Percentiles rank a stretch among this genome's conserved stretches.
These are phyloP conservation scores for Rhynchonema sp. DNA, from an alignment of 2,888 invertebrate species.

Conservation along the genomic window DNA sequence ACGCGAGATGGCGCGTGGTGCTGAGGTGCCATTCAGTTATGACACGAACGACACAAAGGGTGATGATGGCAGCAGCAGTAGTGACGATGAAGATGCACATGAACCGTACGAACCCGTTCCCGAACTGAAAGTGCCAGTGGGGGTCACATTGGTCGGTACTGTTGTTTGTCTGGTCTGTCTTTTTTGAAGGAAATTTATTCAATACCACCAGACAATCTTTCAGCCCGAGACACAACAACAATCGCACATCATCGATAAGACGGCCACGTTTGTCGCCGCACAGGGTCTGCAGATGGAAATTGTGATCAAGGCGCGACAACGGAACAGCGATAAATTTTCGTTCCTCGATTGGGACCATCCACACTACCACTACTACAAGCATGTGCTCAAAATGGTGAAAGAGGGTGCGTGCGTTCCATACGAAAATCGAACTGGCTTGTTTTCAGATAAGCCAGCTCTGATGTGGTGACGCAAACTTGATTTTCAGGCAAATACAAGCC, in stretches of 20 bases:
- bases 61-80: slow-evolving; percentile 34
- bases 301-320: slow-evolving; percentile 85
- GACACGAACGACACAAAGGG: slow-evolving; percentile 30
- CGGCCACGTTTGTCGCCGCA: slow-evolving; percentile 39
- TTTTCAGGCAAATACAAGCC: slow-evolving; percentile 28
- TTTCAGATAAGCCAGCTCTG: no score
- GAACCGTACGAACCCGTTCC: slow-evolving; percentile 53
- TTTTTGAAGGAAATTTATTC: background rate
- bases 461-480: no score
- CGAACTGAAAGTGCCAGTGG: slow-evolving; percentile 53
- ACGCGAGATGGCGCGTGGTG: slow-evolving; percentile 3
- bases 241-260: slow-evolving; percentile 69
- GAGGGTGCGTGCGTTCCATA: no score
- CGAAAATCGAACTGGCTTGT: no score
- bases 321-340: slow-evolving; percentile 52
- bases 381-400: slow-evolving; percentile 33
- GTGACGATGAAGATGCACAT: slow-evolving; percentile 21
- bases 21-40: slow-evolving; percentile 27
- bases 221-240: slow-evolving; percentile 17
- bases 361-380: slow-evolving; percentile 71
- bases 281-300: slow-evolving; percentile 98
- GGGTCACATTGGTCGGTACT: slow-evolving; percentile 36
- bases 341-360: slow-evolving; percentile 68
- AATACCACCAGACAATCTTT: slow-evolving; percentile 4
- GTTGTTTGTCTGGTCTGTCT: background rate